Percentiles rank a stretch among this genome's conserved stretches.
Evolutionary conservation across 2,113 vertebrate species (phyloP).

Genomic region (Perognathus longimembris): DNA sequence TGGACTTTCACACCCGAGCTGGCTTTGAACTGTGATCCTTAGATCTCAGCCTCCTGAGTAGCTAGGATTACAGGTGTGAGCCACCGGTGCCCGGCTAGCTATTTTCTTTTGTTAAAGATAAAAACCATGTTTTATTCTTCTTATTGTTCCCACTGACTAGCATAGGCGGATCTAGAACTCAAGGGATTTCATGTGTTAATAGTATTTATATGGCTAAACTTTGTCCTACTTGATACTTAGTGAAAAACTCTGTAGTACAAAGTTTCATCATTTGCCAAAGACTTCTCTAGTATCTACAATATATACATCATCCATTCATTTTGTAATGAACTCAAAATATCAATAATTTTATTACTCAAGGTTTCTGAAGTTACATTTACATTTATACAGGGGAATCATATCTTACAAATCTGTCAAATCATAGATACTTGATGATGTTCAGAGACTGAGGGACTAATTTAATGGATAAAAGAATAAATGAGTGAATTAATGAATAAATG

Average conservation of each 20-base stretch:
- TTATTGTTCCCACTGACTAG: not conserved
- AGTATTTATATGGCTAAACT: not conserved
- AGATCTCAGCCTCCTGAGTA: too few species aligned
- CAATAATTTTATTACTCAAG: not conserved
- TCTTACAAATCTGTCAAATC: not conserved
- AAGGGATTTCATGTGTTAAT: not conserved
- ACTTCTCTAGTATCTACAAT: conserved; percentile 19
- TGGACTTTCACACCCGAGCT: too few species aligned
- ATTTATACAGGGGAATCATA: not conserved
- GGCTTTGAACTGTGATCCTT: too few species aligned
- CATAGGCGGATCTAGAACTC: not conserved
- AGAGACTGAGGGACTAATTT: not conserved
- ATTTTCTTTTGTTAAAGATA: not conserved
- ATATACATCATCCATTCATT: not conserved
- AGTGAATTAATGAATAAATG: not conserved
- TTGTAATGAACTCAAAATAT: not conserved
- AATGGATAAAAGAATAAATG: not conserved
- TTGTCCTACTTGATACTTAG: not conserved
- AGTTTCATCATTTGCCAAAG: not conserved
- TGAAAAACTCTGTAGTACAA: not conserved
- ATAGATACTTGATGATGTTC: not conserved
- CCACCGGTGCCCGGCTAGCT: too few species aligned
- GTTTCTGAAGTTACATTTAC: not conserved
- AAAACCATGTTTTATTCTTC: not conserved
- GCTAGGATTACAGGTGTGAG: too few species aligned